These are phyloP conservation scores for Umimayanthus kanabou DNA, from an alignment of 92 coral and sea anemone genomes.

Conservation along the genomic window DNA sequence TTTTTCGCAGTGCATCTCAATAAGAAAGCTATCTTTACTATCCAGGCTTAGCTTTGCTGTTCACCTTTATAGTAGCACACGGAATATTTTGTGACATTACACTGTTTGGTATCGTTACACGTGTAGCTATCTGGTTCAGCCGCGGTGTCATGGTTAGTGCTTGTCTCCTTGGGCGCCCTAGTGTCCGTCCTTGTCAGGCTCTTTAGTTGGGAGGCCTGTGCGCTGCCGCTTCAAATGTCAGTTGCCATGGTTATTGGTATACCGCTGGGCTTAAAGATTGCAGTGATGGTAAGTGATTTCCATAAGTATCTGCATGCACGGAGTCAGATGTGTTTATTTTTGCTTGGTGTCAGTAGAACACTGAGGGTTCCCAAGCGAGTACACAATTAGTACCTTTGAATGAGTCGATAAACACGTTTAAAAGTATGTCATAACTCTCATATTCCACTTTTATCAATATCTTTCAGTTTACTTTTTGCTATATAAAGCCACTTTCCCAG, in stretches of 20 bases:
- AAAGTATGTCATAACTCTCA: too few relatives aligned
- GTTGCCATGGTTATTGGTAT: slow-evolving; percentile 61
- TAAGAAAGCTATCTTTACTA: too few relatives aligned
- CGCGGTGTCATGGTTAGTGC: slow-evolving; percentile 18
- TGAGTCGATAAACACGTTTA: too few relatives aligned
- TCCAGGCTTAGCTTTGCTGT: too few relatives aligned
- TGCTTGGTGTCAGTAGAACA: neutral
- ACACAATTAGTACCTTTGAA: too few relatives aligned
- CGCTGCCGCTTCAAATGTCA: slow-evolving; percentile 32
- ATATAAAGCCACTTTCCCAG: too few relatives aligned
- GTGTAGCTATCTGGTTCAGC: slow-evolving; percentile 6
- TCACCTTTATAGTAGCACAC: too few relatives aligned
- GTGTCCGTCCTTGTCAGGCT: slow-evolving; percentile 31
- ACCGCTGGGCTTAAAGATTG: slow-evolving; percentile 65
- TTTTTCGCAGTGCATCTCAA: too few relatives aligned
- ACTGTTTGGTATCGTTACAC: too few relatives aligned
- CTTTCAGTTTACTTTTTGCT: neutral
- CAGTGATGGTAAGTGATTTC: slow-evolving; percentile 59
- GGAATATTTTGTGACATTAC: neutral
- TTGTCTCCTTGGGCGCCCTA: slow-evolving; percentile 20
- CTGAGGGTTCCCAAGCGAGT: neutral
- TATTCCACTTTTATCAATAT: neutral
- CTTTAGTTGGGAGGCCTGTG: slow-evolving; percentile 27
- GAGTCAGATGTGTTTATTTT: neutral
- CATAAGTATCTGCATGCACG: neutral